Percentiles rank a stretch among this genome's conserved stretches.
These are phyloP conservation scores for Ferrisia virgata DNA, from an alignment of 2,888 invertebrate genomes.

Conservation along the genomic window DNA sequence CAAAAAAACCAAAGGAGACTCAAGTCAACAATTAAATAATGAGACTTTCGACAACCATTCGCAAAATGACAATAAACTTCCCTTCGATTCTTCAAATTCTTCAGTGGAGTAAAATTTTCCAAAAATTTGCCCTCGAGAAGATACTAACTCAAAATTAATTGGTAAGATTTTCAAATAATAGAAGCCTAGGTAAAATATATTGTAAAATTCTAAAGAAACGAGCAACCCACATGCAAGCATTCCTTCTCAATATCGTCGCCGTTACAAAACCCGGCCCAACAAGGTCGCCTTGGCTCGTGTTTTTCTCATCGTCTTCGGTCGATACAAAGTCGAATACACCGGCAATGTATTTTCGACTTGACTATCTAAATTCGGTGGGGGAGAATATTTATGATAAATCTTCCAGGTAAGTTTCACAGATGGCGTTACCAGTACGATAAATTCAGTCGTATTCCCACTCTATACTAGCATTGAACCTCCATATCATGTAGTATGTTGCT, in stretches of 20 bases:
- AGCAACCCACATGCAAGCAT: background rate
- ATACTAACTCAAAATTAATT: background rate
- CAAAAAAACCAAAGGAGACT: no score
- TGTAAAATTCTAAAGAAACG: background rate
- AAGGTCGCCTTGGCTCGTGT: background rate
- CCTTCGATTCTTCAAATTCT: no score
- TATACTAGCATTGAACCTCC: background rate
- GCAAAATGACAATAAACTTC: no score
- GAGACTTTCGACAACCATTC: no score
- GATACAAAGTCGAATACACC: slow-evolving; percentile 21
- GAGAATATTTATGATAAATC: background rate
- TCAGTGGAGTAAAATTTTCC: no score
- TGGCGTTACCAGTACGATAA: slow-evolving; percentile 2
- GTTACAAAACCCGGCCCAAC: background rate
- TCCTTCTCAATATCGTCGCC: background rate
- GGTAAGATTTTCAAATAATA: background rate
- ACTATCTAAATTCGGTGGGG: background rate
- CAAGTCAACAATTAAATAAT: no score
- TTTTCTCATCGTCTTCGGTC: slow-evolving; percentile 10
- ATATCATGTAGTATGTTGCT: no score
- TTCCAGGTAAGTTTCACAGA: background rate
- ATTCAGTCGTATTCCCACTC: background rate
- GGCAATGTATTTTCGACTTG: background rate
- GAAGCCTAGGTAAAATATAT: no score
- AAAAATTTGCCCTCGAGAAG: background rate